These are phyloP conservation scores for Bombus vancouverensis DNA, from an alignment of 1,140 invertebrate genomes.

Conservation along the genomic window DNA sequence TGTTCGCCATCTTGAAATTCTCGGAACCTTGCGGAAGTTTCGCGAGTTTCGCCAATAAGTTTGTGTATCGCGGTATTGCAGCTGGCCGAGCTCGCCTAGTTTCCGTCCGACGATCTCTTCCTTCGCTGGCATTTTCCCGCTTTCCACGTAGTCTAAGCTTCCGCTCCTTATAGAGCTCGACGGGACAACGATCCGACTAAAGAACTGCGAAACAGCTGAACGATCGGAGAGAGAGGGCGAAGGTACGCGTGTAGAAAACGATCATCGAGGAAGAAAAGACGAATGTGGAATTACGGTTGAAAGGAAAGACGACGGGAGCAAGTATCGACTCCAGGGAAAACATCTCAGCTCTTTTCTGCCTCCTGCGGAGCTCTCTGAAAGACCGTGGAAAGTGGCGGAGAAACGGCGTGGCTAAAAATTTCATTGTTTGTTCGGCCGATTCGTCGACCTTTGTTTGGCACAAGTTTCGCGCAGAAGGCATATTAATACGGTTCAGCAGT, in stretches of 20 bases:
- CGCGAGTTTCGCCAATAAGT: conserved; percentile 71
- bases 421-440: conserved; percentile 40
- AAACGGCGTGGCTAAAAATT: conserved; percentile 22
- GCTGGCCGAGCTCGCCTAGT: conserved; percentile 67
- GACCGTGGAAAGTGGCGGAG: conserved; percentile 51
- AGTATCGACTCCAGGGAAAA: conserved; percentile 26
- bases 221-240: background rate
- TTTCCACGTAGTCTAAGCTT: background rate
- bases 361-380: conserved; percentile 26
- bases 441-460: conserved; percentile 15
- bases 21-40: conserved; percentile 66
- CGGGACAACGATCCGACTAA: background rate
- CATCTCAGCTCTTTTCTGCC: background rate
- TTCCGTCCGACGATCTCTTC: conserved; percentile 56
- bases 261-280: conserved; percentile 6
- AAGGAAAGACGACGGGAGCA: background rate
- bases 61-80: conserved; percentile 75
- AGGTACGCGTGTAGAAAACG: background rate
- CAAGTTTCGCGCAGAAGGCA: background rate
- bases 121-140: background rate
- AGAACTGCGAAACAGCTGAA: too few relatives aligned
- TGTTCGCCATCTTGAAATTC: conserved; percentile 72
- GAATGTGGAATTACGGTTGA: conserved; percentile 36
- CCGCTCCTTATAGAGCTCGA: background rate
- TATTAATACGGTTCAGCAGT: background rate